These are phyloP conservation scores for Cirrhinus molitorella DNA, from an alignment of 2,797 vertebrate species.

Conservation along the genomic window DNA sequence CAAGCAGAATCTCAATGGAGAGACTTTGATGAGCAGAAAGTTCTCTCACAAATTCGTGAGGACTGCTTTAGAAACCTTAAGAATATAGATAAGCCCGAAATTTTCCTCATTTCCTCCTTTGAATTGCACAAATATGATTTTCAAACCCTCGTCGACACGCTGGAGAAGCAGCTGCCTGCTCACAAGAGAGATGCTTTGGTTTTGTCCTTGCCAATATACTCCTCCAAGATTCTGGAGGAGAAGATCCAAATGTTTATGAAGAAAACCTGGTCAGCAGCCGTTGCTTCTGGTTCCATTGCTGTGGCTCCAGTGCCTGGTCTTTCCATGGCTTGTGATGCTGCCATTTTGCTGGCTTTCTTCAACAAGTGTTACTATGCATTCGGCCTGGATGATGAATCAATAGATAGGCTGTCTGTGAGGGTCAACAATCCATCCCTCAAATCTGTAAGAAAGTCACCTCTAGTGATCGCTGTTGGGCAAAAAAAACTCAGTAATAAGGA, in stretches of 20 bases:
- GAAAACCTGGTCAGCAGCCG: not conserved
- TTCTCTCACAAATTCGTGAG: conserved; percentile 42
- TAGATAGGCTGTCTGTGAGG: conserved; percentile 44
- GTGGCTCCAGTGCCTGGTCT: conserved; percentile 49
- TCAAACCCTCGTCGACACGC: conserved; percentile 8
- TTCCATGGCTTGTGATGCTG: conserved; percentile 40
- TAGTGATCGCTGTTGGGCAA: not conserved
- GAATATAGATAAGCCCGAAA: not conserved
- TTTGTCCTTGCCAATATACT: conserved; percentile 45
- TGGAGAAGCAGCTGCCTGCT: conserved; percentile 39
- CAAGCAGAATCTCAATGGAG: conserved; percentile 43
- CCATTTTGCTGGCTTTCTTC: conserved; percentile 54
- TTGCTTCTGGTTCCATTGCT: conserved; percentile 29
- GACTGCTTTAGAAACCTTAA: conserved; percentile 43
- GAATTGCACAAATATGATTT: conserved; percentile 51
- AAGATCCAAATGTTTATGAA: conserved; percentile 43
- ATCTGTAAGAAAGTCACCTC: conserved; percentile 28
- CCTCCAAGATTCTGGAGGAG: conserved; percentile 36
- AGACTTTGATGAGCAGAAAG: conserved; percentile 56
- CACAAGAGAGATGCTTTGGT: conserved; percentile 36
- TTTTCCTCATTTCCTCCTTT: conserved; percentile 54
- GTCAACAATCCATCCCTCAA: conserved; percentile 54
- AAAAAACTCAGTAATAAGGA: conserved; percentile 31
- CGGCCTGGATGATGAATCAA: conserved; percentile 54
- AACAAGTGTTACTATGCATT: conserved; percentile 49